Evolutionary conservation across 2,797 vertebrate genomes (phyloP).

Genomic region (Monodelphis domestica): DNA sequence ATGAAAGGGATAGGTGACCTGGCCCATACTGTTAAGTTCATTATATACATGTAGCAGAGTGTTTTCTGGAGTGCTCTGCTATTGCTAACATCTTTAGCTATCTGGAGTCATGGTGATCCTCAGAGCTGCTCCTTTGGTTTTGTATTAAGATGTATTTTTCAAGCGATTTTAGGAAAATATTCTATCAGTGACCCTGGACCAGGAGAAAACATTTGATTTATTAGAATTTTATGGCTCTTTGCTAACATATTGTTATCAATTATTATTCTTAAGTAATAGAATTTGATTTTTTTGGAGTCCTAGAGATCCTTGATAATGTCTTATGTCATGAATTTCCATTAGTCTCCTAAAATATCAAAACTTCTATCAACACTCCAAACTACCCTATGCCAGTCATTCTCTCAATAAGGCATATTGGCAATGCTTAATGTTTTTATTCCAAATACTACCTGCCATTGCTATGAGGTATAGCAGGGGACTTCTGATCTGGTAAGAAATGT

Average conservation of each 20-base stretch:
- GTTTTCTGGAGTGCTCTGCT: too few relatives aligned
- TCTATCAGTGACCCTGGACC: too few relatives aligned
- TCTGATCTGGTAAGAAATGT: conserved; percentile 27
- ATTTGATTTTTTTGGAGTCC: background rate
- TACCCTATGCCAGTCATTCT: background rate
- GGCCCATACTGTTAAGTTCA: too few relatives aligned
- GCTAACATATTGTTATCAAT: background rate
- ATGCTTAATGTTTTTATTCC: conserved; percentile 9
- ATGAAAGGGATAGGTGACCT: too few relatives aligned
- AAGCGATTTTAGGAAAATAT: too few relatives aligned
- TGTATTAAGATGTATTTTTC: too few relatives aligned
- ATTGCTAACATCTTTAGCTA: too few relatives aligned
- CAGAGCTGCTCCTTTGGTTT: too few relatives aligned
- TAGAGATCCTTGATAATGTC: background rate
- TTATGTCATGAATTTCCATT: background rate
- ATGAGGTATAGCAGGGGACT: background rate
- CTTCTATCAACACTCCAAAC: background rate
- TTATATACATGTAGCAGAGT: too few relatives aligned
- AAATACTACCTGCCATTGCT: background rate
- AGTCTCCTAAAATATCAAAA: background rate
- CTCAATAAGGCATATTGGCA: background rate
- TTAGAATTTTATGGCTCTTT: background rate
- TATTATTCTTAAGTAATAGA: background rate
- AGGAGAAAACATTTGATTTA: too few relatives aligned
- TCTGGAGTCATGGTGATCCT: too few relatives aligned